Evolutionary conservation across 2,888 invertebrate genomes (phyloP).

Genomic region (Camponotus fellah): DNA sequence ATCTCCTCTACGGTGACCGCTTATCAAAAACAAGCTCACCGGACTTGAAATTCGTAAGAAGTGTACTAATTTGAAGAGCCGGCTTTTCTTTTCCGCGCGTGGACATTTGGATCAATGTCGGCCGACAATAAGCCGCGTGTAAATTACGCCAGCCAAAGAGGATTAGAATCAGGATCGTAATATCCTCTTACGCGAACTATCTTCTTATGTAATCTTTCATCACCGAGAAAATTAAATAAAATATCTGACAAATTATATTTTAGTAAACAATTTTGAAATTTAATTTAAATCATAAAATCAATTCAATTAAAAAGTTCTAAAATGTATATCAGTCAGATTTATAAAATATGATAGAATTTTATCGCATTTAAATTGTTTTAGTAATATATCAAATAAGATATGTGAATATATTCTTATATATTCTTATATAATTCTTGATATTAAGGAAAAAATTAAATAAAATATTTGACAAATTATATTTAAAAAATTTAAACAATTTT

Average conservation of each 20-base stretch:
- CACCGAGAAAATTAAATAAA: background rate
- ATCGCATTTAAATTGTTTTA: background rate
- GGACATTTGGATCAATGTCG: background rate
- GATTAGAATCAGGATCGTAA: slow-evolving; percentile 16
- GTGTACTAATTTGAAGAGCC: slow-evolving; percentile 63
- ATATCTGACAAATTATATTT: background rate
- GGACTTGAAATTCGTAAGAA: slow-evolving; percentile 72
- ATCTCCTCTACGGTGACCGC: slow-evolving; percentile 70
- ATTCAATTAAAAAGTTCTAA: too few species aligned
- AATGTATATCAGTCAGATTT: background rate
- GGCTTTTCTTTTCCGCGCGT: slow-evolving; percentile 29
- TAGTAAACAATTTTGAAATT: background rate
- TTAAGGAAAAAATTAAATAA: background rate
- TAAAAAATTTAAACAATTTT: background rate
- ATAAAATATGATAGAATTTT: background rate
- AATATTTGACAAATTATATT: background rate
- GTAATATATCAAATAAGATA: background rate
- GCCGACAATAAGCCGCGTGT: background rate
- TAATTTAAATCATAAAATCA: too few species aligned
- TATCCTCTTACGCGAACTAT: background rate
- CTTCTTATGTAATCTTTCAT: background rate
- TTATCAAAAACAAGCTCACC: slow-evolving; percentile 76
- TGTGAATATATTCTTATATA: too few species aligned
- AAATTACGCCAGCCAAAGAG: slow-evolving; percentile 10
- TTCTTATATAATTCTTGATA: background rate